These are phyloP conservation scores for Thalpophila matura DNA, from an alignment of 2,888 invertebrate species.

Conservation along the genomic window DNA sequence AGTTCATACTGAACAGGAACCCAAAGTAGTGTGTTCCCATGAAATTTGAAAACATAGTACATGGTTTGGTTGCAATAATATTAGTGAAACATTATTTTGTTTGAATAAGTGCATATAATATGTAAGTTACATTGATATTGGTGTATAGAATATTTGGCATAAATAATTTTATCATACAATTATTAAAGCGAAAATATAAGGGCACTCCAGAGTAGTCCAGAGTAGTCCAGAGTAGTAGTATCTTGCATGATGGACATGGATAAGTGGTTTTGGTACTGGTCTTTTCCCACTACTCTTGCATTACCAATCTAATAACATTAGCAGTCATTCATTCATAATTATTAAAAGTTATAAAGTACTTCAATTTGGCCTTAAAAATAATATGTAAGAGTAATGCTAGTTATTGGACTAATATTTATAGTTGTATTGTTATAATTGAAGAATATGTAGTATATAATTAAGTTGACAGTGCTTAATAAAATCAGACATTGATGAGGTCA, in stretches of 20 bases:
- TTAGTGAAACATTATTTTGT: not conserved
- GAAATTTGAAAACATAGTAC: too few species aligned
- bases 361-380: slow-evolving; percentile 53
- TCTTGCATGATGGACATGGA: slow-evolving; percentile 10
- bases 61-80: not conserved
- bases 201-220: too few species aligned
- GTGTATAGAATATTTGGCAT: slow-evolving; percentile 4
- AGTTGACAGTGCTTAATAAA: slow-evolving; percentile 4
- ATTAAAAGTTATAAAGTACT: slow-evolving; percentile 26
- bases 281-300: slow-evolving; percentile 45
- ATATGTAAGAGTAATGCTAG: slow-evolving; percentile 43
- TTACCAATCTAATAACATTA: slow-evolving; percentile 14
- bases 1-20: not conserved
- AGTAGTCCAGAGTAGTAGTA: slow-evolving; percentile 13
- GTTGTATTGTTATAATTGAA: slow-evolving; percentile 8
- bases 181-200: not conserved
- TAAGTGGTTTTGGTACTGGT: slow-evolving; percentile 44
- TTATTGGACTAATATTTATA: slow-evolving; percentile 34
- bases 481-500: not conserved
- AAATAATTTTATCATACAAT: slow-evolving; percentile 5
- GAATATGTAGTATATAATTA: slow-evolving; percentile 20
- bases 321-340: slow-evolving; percentile 4
- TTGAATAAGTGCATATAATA: not conserved
- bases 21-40: not conserved
- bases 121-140: not conserved